Conservation (phyloP, 2,113 vertebrate genomes). For the Elgaria multicarinata region DNA sequence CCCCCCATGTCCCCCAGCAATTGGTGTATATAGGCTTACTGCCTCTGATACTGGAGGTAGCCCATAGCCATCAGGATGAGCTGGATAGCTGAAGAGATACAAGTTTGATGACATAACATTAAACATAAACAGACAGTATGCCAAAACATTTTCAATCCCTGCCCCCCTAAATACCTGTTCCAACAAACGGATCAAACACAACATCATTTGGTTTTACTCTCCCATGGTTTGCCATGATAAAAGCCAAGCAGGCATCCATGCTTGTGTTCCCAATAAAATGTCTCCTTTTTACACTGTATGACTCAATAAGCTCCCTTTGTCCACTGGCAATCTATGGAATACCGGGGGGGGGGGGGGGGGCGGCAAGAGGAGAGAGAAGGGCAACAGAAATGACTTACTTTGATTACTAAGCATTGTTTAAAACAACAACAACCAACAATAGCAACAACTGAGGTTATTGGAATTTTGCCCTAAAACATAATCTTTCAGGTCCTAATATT, state of each 20-base stretch:
- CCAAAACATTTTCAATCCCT: background rate
- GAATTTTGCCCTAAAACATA: background rate
- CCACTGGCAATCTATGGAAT: constrained; percentile 90
- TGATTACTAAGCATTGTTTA: background rate
- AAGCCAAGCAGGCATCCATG: constrained; percentile 96
- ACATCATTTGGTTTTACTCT: constrained; percentile 91
- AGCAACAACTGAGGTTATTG: no score
- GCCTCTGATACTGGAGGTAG: no score
- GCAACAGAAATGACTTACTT: background rate
- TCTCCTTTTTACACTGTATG: constrained; percentile 95
- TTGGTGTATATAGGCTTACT: no score
- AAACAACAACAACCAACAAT: no score
- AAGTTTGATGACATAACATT: background rate
- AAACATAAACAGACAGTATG: background rate
- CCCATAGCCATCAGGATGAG: no score
- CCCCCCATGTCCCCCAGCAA: no score
- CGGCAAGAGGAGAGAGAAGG: background rate
- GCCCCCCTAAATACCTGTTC: constrained; percentile 87
- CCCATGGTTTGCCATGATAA: constrained; percentile 98
- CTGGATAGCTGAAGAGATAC: background rate
- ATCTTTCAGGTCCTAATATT: background rate
- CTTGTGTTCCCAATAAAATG: constrained; percentile 99
- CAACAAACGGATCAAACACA: constrained; percentile 97
- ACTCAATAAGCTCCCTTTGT: constrained; percentile 87
- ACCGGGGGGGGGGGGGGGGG: background rate